phyloP scores from a whole-genome alignment of 1,140 invertebrate species.

The Papilio polyxenes region DNA sequence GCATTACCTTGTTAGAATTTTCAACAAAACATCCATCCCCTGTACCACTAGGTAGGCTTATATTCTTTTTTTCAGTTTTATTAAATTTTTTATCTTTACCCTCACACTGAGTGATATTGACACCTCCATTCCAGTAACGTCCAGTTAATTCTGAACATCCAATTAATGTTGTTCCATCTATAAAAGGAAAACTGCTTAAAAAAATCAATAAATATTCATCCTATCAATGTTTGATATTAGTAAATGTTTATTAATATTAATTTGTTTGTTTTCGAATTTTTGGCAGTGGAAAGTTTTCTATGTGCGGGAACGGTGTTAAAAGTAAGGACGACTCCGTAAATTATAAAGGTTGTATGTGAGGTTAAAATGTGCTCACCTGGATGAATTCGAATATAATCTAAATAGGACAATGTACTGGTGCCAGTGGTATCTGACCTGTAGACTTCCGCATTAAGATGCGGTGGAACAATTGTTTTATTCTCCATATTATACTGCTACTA shows the following conservation, averaged over 20 bases:
- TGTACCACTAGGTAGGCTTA: slow-evolving; percentile 63
- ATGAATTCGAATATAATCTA: slow-evolving; percentile 67
- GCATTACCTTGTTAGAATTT: slow-evolving; percentile 66
- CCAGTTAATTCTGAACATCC: slow-evolving; percentile 75
- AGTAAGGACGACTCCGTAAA: too few species aligned
- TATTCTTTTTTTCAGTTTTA: slow-evolving; percentile 53
- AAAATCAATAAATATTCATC: neutral
- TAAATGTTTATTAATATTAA: too few species aligned
- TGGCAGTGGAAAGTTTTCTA: too few species aligned
- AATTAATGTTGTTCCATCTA: slow-evolving; percentile 71
- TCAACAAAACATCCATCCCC: slow-evolving; percentile 72
- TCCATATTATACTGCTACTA: slow-evolving; percentile 50
- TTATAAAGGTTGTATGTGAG: neutral
- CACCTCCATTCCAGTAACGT: slow-evolving; percentile 74
- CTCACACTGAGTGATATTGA: slow-evolving; percentile 55
- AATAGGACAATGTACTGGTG: slow-evolving; percentile 60
- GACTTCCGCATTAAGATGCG: slow-evolving; percentile 73
- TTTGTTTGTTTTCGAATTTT: too few species aligned
- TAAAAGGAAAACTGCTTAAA: slow-evolving; percentile 43
- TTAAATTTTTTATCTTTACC: slow-evolving; percentile 46
- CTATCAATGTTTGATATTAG: neutral
- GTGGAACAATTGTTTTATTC: slow-evolving; percentile 67
- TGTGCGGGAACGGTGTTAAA: too few species aligned
- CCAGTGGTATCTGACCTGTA: slow-evolving; percentile 69
- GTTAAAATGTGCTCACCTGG: slow-evolving; percentile 51